These are phyloP conservation scores for Drosophila quadrilineata DNA, from an alignment of 1,140 invertebrate genomes.

Conservation along the genomic window DNA sequence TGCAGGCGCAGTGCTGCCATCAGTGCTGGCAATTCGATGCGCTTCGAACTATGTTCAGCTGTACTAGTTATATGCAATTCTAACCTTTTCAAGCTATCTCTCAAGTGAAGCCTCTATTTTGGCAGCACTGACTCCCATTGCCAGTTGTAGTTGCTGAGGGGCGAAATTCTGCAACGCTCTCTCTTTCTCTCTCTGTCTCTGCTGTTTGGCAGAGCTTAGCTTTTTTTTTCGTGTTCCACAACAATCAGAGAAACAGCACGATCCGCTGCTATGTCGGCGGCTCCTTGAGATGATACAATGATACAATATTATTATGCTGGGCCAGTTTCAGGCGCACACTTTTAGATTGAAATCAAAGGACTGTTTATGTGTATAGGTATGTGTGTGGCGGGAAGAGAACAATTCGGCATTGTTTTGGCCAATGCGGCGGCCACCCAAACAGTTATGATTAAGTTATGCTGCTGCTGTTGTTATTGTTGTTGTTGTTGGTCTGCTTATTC, in stretches of 20 bases:
- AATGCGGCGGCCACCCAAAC: conserved; percentile 76
- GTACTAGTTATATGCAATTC: no score
- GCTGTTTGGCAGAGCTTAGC: no score
- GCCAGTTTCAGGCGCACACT: conserved; percentile 45
- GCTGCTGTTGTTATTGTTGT: conserved; percentile 7
- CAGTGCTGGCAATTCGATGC: conserved; percentile 74
- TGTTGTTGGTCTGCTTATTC: conserved; percentile 16
- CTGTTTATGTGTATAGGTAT: conserved; percentile 18
- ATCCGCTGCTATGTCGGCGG: conserved; percentile 46
- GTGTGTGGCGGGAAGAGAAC: conserved; percentile 45
- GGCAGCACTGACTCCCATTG: no score
- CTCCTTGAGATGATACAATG: conserved; percentile 77
- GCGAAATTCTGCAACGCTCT: no score
- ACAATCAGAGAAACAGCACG: conserved; percentile 37
- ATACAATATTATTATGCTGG: conserved; percentile 78
- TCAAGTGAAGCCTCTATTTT: no score
- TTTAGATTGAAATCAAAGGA: conserved; percentile 74
- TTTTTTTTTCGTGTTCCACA: no score
- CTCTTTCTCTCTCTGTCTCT: no score
- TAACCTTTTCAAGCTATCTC: no score
- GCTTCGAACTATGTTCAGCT: no score
- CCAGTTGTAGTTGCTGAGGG: conserved; percentile 10
- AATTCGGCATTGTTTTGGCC: conserved; percentile 76
- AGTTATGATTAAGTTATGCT: conserved; percentile 80
- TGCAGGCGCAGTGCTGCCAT: conserved; percentile 72